Evolutionary conservation across 2,797 vertebrate species (phyloP).

Genomic region (Ficedula albicollis): DNA sequence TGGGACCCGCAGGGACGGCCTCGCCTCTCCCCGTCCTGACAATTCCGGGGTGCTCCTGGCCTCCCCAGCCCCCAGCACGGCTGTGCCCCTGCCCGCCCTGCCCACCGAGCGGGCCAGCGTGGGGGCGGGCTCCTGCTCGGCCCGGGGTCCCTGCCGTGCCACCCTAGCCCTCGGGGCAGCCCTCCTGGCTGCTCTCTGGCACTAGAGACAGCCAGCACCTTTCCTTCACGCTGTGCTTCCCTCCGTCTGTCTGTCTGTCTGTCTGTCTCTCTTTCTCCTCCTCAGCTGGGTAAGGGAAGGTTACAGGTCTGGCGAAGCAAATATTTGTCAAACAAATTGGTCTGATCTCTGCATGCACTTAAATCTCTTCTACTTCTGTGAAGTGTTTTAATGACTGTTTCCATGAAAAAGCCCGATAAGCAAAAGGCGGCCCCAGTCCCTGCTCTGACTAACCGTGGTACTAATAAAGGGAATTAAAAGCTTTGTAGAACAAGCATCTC

Average conservation of each 20-base stretch:
- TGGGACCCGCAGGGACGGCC: slow-evolving; percentile 26
- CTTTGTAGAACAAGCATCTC: slow-evolving; percentile 75
- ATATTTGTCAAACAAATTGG: slow-evolving; percentile 64
- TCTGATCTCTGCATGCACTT: slow-evolving; percentile 42
- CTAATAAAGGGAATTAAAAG: slow-evolving; percentile 79
- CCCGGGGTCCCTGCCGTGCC: slow-evolving; percentile 72
- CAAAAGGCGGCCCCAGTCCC: neutral
- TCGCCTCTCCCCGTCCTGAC: slow-evolving; percentile 8
- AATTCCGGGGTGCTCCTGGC: slow-evolving; percentile 11
- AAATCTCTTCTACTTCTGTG: slow-evolving; percentile 81
- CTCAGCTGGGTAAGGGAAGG: slow-evolving; percentile 44
- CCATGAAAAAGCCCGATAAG: slow-evolving; percentile 70
- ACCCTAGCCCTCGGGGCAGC: slow-evolving; percentile 26
- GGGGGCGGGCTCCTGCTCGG: slow-evolving; percentile 68
- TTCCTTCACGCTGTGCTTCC: slow-evolving; percentile 34
- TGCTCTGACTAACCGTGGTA: slow-evolving; percentile 40
- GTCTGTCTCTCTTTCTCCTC: neutral
- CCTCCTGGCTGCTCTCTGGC: slow-evolving; percentile 35
- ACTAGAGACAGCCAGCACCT: neutral
- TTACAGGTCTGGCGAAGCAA: slow-evolving; percentile 32
- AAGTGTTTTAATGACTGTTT: slow-evolving; percentile 82
- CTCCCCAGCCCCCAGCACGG: neutral
- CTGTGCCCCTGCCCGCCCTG: slow-evolving; percentile 65
- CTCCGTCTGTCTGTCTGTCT: neutral
- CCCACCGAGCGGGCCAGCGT: slow-evolving; percentile 85